Evolutionary conservation across 2,888 invertebrate genomes (phyloP).

Genomic region (Aquatica leii): DNA sequence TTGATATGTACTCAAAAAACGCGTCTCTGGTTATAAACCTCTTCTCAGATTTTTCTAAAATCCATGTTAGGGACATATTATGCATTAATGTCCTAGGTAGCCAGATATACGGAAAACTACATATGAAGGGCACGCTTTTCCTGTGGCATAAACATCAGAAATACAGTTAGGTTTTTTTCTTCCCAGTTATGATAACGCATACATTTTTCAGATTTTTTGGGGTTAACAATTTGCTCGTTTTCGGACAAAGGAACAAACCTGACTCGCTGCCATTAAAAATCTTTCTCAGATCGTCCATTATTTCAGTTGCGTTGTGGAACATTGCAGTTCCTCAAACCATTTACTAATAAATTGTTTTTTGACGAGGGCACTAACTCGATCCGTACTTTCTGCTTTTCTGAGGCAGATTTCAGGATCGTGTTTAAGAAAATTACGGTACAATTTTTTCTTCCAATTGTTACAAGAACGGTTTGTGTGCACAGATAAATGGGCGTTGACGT

Average conservation of each 20-base stretch:
- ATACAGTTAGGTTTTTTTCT: constrained; percentile 19
- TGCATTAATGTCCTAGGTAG: constrained; percentile 13
- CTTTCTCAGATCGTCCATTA: neutral
- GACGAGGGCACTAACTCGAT: neutral
- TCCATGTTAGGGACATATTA: constrained; percentile 20
- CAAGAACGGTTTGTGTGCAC: too few relatives aligned
- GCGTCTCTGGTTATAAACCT: neutral
- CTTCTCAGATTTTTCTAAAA: too few relatives aligned
- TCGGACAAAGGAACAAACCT: too few relatives aligned
- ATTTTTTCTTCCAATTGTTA: too few relatives aligned
- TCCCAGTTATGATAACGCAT: neutral
- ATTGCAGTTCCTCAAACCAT: neutral
- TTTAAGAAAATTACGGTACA: neutral
- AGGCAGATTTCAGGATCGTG: neutral
- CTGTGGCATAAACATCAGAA: constrained; percentile 21
- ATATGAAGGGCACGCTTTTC: constrained; percentile 4
- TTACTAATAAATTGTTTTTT: neutral
- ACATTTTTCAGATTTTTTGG: constrained; percentile 14
- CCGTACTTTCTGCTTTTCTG: neutral
- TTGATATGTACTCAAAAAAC: neutral
- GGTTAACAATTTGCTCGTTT: constrained; percentile 23
- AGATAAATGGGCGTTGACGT: too few relatives aligned
- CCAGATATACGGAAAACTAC: neutral
- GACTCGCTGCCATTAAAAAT: too few relatives aligned
- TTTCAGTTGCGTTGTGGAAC: neutral